These are phyloP conservation scores for Champsocephalus gunnari DNA, from an alignment of 2,797 vertebrate species.

Conservation along the genomic window DNA sequence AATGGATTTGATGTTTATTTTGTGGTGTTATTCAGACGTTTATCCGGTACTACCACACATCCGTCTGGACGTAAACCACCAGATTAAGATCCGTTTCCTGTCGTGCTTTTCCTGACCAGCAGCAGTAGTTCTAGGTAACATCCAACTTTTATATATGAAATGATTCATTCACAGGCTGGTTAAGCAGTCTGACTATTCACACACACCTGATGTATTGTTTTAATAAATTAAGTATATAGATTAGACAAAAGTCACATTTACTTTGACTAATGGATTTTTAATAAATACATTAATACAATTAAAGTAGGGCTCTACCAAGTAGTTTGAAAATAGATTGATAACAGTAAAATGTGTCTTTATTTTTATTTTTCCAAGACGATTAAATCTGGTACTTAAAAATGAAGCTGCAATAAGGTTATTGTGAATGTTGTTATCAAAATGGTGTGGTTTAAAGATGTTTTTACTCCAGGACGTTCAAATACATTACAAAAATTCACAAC, in stretches of 20 bases:
- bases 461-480: too few species aligned
- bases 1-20: not conserved
- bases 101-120: not conserved
- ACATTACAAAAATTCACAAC: too few species aligned
- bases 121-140: not conserved
- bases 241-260: not conserved
- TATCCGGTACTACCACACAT: not conserved
- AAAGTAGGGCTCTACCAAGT: too few species aligned
- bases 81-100: not conserved
- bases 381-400: too few species aligned
- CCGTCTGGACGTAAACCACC: not conserved
- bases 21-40: not conserved
- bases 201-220: not conserved
- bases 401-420: too few species aligned
- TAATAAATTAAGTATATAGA: not conserved
- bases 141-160: slow-evolving; percentile 1
- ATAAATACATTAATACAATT: too few species aligned
- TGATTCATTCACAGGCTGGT: not conserved
- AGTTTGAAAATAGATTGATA: too few species aligned
- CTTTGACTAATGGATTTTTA: not conserved
- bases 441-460: too few species aligned
- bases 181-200: not conserved
- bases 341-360: too few species aligned
- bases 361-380: too few species aligned
- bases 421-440: too few species aligned